phyloP scores from a whole-genome alignment of 2,888 invertebrate species.

The Allacma fusca region DNA sequence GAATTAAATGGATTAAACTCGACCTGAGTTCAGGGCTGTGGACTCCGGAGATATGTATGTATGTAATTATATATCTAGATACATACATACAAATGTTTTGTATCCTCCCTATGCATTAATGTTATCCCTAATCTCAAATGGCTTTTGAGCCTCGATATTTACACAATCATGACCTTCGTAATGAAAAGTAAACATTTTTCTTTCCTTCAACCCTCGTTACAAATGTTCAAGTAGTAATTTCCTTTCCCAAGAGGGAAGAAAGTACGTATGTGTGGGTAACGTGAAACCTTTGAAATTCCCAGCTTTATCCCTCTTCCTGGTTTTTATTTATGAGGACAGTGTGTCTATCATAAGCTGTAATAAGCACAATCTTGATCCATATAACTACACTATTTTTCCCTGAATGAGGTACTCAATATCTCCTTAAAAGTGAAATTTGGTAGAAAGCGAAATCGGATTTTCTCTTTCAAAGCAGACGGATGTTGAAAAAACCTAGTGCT shows the following conservation, averaged over 20 bases:
- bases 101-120: no score
- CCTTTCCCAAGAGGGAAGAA: not conserved
- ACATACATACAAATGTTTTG: no score
- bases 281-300: slow-evolving; percentile 7
- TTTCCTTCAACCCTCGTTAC: not conserved
- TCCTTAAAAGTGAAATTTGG: slow-evolving; percentile 1
- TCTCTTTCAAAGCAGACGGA: not conserved
- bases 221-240: slow-evolving; percentile 5
- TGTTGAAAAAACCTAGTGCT: no score
- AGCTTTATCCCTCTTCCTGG: not conserved
- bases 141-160: not conserved
- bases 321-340: not conserved
- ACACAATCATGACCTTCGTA: slow-evolving; percentile 3
- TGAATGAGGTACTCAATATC: not conserved
- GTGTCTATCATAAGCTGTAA: not conserved
- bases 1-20: not conserved
- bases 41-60: not conserved
- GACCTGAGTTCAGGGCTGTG: not conserved
- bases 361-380: no score
- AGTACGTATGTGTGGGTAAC: not conserved
- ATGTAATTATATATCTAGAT: not conserved
- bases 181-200: not conserved
- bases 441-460: slow-evolving; percentile 1
- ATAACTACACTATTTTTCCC: no score
- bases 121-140: not conserved